Base-by-base conservation (phyloP, 2,888 invertebrate species). In the Macrosoma leucophasiata region DNA sequence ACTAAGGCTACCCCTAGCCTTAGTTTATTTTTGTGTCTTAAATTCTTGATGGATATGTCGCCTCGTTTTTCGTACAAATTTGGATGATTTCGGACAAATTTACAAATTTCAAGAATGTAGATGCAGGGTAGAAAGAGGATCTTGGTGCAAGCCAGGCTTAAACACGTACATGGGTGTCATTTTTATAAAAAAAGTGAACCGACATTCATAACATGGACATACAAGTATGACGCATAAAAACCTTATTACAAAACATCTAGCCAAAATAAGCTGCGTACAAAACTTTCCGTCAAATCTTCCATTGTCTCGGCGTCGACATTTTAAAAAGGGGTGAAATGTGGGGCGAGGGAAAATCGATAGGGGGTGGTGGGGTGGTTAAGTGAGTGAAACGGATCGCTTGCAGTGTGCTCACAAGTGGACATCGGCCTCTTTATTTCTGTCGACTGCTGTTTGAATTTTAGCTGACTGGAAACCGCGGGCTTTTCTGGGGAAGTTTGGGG, bases 331-430 rank as follows among this genome's bases (percentile, higher is more conserved):
- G 57, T 52, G 55, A 51, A 45, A 42, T 33, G 35, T 46, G 46
- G 46, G 41, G 40, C 42, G 68, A 72, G 67, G 72, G 61, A 66
- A 70, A 75, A 78, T 78, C 78, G 62, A 79, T 78, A 78, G 58
- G 55, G 59, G 70, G 62, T 42, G 55, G 39, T 23, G 39, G 40
- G 47, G 40, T 44, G 48, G 48, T 47, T 40, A 44, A 48, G 51
- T 55, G 57, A 32, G 29, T 15, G 29, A 21, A 35, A 20, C 21
- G 19, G 29, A 29, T 27, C 27, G 31, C 22, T 7, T 11, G n/a
- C n/a, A n/a, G n/a, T n/a, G n/a, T n/a, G 20, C 9, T 13, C 29
- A 24, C 11, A 17, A n/a, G n/a, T 31, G 31, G 24, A 23, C 31
- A 24, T 9, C 13, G 22, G 13, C 10, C 31, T 10, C 24, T 31